phyloP scores from a whole-genome alignment of 1,140 invertebrate genomes.

The Pinna nobilis region DNA sequence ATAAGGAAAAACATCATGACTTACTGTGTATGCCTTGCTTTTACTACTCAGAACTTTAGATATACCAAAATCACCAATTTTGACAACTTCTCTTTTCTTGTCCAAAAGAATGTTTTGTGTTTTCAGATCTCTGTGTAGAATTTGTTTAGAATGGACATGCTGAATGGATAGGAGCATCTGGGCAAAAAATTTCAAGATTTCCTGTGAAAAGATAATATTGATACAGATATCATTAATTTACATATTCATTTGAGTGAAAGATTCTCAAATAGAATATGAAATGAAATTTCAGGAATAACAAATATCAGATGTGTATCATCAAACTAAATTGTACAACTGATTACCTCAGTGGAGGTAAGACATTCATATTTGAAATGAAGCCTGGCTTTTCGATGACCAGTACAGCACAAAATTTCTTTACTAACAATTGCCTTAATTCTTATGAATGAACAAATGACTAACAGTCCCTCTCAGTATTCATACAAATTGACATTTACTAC shows the following conservation, averaged over 20 bases:
- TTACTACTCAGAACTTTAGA: conserved; percentile 76
- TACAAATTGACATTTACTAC: too few species aligned
- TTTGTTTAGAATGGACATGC: conserved; percentile 75
- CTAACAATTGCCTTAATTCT: too few species aligned
- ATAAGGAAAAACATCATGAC: conserved; percentile 31
- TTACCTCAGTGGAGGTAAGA: neutral
- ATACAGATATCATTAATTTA: too few species aligned
- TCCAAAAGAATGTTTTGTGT: conserved; percentile 75
- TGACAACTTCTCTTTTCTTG: conserved; percentile 72
- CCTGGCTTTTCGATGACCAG: too few species aligned
- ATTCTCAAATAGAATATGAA: neutral
- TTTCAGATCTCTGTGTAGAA: conserved; percentile 74
- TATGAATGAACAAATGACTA: too few species aligned
- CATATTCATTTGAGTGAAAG: too few species aligned
- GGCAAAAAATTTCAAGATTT: conserved; percentile 72
- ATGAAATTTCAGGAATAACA: neutral
- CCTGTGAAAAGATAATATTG: too few species aligned
- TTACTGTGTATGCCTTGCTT: conserved; percentile 79
- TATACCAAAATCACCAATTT: conserved; percentile 75
- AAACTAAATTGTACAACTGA: neutral
- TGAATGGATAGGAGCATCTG: conserved; percentile 74
- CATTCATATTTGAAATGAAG: neutral
- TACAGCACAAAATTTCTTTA: too few species aligned
- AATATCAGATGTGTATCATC: neutral
- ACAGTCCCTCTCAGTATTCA: too few species aligned